Conservation (phyloP, 2,888 invertebrate species). For the Archips crataeganus region DNA sequence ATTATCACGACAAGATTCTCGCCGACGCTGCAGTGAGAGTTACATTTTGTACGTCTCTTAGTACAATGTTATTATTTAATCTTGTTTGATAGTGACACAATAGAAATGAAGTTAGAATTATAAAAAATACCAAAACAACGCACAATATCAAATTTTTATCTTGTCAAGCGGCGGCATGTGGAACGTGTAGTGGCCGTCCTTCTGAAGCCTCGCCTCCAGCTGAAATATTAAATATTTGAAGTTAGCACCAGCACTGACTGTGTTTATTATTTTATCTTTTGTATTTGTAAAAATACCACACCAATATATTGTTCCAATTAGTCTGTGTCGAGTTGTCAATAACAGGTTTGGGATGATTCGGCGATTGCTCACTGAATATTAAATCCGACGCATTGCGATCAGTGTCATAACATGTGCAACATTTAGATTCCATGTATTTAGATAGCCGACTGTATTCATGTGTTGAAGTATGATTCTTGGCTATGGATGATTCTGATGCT, state of each 20-base stretch:
- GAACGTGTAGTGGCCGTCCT: conserved; percentile 67
- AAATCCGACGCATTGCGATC: not conserved
- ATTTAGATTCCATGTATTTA: not conserved
- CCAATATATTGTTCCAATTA: conserved; percentile 65
- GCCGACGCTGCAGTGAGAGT: conserved; percentile 43
- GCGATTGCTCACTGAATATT: not conserved
- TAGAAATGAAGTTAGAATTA: not conserved
- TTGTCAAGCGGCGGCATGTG: conserved; percentile 66
- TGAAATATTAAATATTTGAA: conserved; percentile 52
- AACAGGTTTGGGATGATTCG: conserved; percentile 26
- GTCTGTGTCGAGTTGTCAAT: conserved; percentile 62
- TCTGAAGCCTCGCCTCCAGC: conserved; percentile 65
- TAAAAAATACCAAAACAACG: conserved; percentile 12
- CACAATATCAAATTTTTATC: conserved; percentile 55
- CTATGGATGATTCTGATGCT: not conserved
- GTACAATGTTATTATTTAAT: conserved; percentile 6
- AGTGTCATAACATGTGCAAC: not conserved
- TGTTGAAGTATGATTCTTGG: not conserved
- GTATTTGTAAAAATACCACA: conserved; percentile 49
- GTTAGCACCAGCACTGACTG: not conserved
- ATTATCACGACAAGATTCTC: conserved; percentile 49
- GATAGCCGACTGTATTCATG: not conserved
- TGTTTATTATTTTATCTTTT: not conserved
- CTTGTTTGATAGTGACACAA: not conserved
- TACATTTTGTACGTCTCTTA: conserved; percentile 16